These are phyloP conservation scores for Orthosia cruda DNA, from an alignment of 2,888 invertebrate species.

Conservation along the genomic window DNA sequence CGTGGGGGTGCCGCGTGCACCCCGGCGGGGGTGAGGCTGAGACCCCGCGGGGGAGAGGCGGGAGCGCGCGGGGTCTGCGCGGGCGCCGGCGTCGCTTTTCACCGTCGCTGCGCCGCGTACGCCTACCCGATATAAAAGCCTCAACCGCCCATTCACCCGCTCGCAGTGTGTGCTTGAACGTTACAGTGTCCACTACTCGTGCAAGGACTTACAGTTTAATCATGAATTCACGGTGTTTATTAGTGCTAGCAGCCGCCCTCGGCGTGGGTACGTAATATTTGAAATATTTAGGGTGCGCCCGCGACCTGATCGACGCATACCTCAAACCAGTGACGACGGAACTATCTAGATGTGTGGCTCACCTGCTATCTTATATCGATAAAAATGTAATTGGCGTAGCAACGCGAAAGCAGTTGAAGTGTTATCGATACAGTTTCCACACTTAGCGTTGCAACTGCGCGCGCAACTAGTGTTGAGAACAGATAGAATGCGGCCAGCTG, in stretches of 20 bases:
- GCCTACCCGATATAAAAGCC: slow-evolving; percentile 90
- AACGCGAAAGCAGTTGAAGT: slow-evolving; percentile 80
- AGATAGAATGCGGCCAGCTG: slow-evolving; percentile 78
- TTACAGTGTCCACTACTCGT: slow-evolving; percentile 89
- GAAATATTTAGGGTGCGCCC: slow-evolving; percentile 87
- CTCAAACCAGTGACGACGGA: slow-evolving; percentile 74
- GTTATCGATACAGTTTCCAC: slow-evolving; percentile 81
- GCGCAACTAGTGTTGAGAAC: slow-evolving; percentile 77
- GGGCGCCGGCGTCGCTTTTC: slow-evolving; percentile 85
- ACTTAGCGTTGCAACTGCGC: slow-evolving; percentile 75
- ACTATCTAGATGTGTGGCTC: slow-evolving; percentile 69
- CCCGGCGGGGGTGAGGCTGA: slow-evolving; percentile 59
- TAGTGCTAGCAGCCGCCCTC: slow-evolving; percentile 93
- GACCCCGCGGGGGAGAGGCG: slow-evolving; percentile 59
- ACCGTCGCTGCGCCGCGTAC: slow-evolving; percentile 84
- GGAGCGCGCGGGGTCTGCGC: slow-evolving; percentile 76
- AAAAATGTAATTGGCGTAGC: slow-evolving; percentile 70
- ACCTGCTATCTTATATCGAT: slow-evolving; percentile 68
- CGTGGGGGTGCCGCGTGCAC: slow-evolving; percentile 63
- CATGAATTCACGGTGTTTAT: slow-evolving; percentile 91
- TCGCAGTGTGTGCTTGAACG: slow-evolving; percentile 91
- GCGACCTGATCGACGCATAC: slow-evolving; percentile 47
- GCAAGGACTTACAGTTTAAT: slow-evolving; percentile 89
- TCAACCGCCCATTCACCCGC: slow-evolving; percentile 91
- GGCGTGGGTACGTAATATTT: slow-evolving; percentile 93